These are phyloP conservation scores for Ariolimax columbianus DNA, from an alignment of 2,888 invertebrate genomes.

Conservation along the genomic window DNA sequence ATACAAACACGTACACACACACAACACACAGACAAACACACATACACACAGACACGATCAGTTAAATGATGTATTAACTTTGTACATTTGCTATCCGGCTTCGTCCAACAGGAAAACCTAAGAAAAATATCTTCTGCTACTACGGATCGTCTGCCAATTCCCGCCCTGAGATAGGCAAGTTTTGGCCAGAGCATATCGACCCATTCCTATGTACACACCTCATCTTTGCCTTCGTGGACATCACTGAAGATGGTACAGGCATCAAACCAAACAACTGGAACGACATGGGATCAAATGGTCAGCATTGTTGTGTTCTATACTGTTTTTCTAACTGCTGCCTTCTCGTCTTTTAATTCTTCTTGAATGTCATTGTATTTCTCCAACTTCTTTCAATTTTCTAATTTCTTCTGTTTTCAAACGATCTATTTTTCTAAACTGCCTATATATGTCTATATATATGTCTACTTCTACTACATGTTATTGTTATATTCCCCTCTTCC, in stretches of 20 bases:
- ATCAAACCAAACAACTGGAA: constrained; percentile 65
- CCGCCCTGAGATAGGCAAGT: constrained; percentile 58
- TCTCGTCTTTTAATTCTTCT: too few species aligned
- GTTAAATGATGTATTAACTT: neutral
- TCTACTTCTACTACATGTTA: too few species aligned
- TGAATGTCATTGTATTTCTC: too few species aligned
- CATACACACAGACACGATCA: too few species aligned
- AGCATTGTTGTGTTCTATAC: too few species aligned
- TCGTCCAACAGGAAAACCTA: constrained; percentile 49
- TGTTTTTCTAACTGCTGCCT: too few species aligned
- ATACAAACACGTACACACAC: too few species aligned
- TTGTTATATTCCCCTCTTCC: too few species aligned
- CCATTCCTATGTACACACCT: constrained; percentile 90
- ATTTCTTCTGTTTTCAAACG: too few species aligned
- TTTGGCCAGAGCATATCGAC: constrained; percentile 62
- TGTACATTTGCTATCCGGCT: neutral
- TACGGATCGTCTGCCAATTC: constrained; percentile 66
- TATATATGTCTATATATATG: too few species aligned
- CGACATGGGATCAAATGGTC: constrained; percentile 61
- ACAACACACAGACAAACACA: neutral
- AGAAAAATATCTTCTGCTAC: constrained; percentile 69
- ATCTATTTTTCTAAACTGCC: too few species aligned
- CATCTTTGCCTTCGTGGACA: constrained; percentile 90
- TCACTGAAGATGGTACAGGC: constrained; percentile 82
- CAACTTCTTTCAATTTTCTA: too few species aligned